A percentile compares a stretch with the other conserved stretches of the same genome.
Conservation (phyloP, 30 jellyfish, hydroid and myxozoan species). For the Hydra vulgaris region DNA sequence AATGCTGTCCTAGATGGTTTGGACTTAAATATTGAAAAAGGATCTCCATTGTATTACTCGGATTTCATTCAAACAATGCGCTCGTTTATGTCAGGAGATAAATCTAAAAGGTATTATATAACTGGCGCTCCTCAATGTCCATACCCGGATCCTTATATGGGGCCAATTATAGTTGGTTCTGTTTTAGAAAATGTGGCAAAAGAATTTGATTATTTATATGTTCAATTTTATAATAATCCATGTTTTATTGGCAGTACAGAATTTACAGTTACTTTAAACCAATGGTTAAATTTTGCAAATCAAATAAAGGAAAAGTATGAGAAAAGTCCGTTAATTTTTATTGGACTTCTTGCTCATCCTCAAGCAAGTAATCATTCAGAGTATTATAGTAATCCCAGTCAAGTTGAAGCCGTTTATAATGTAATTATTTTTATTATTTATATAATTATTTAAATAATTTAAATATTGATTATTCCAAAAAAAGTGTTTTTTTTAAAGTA, state of each 20-base stretch:
- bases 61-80: constrained; percentile 27
- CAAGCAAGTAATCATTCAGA: constrained; percentile 8
- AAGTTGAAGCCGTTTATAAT: constrained; percentile 4
- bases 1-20: constrained; percentile 34
- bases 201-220: constrained; percentile 32
- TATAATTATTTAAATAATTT: not conserved
- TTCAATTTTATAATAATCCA: constrained; percentile 39
- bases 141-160: constrained; percentile 35
- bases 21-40: constrained; percentile 38
- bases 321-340: constrained; percentile 29
- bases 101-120: constrained; percentile 6
- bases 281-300: constrained; percentile 28
- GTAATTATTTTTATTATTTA: not conserved
- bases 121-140: constrained; percentile 65
- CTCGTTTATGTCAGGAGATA: constrained; percentile 13
- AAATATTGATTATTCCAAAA: not conserved
- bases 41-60: constrained; percentile 16
- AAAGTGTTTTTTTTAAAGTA: not conserved
- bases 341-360: constrained; percentile 35
- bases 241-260: constrained; percentile 1
- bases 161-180: constrained; percentile 19
- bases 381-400: constrained; percentile 9
- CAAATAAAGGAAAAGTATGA: constrained; percentile 9
- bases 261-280: not conserved
- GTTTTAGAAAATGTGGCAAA: constrained; percentile 19